A percentile compares a stretch with the other conserved stretches of the same genome.
These are phyloP conservation scores for Matsumyia berberina DNA, from an alignment of 2,888 invertebrate species.

Conservation along the genomic window DNA sequence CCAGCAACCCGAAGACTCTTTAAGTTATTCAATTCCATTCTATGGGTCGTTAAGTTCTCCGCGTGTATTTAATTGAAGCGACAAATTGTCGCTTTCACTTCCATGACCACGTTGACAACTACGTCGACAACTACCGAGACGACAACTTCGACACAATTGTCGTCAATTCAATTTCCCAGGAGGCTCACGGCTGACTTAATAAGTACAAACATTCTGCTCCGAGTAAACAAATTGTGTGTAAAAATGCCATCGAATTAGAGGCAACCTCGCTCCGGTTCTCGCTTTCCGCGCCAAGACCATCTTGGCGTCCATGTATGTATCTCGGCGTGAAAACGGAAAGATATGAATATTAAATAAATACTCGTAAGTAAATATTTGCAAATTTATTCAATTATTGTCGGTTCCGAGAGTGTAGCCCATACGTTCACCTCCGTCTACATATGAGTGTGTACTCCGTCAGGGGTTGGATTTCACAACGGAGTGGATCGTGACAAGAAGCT, in stretches of 20 bases:
- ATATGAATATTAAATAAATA: conserved; percentile 68
- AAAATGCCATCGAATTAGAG: conserved; percentile 62
- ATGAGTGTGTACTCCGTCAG: neutral
- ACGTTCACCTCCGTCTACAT: neutral
- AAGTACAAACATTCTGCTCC: conserved; percentile 38
- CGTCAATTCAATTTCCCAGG: conserved; percentile 15
- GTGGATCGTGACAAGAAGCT: conserved; percentile 1
- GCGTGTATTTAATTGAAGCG: conserved; percentile 54
- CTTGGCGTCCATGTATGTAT: neutral
- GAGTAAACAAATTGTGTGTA: conserved; percentile 67
- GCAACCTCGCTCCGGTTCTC: conserved; percentile 38
- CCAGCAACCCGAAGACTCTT: conserved; percentile 2
- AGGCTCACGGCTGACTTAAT: conserved; percentile 12
- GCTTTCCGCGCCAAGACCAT: neutral
- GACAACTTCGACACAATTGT: conserved; percentile 12
- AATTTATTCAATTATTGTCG: conserved; percentile 74
- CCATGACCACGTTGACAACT: neutral
- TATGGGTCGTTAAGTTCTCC: conserved; percentile 51
- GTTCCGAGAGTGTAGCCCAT: conserved; percentile 29
- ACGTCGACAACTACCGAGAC: neutral
- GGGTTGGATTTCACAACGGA: conserved; percentile 9
- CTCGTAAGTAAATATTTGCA: conserved; percentile 61
- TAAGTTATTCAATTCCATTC: conserved; percentile 50
- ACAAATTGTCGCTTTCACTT: conserved; percentile 46
- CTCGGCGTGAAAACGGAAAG: conserved; percentile 6